Base-by-base conservation (phyloP, 2,113 vertebrate species). In the Meriones unguiculatus region DNA sequence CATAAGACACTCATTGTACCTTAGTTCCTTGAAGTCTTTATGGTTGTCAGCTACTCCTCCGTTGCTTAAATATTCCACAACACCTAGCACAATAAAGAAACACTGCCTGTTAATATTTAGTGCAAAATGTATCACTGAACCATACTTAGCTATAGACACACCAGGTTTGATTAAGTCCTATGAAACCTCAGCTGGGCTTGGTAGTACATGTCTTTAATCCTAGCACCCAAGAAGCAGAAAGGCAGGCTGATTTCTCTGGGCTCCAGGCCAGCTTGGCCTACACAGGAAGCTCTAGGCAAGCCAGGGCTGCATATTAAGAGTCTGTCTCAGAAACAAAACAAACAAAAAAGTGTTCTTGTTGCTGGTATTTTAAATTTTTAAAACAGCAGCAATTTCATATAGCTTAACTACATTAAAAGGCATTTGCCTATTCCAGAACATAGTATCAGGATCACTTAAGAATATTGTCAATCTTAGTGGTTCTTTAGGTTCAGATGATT, bases 1-100 rank as follows among this genome's bases (percentile, higher is more conserved):
- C 98, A 99, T 99, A 90, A 99, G 99, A 99, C 99, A 99, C 97
- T 99, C 99, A 14, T 98, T 99, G 98, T 99, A 99, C 95, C 99
- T 99, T 59, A 99, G 98, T 98, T 99, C 99, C 98, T 99, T 99
- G 98, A 99, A 99, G 99, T 99, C 99, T 98, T 99, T 99, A 99
- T 99, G 99, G 99, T 99, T 99, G 97, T 99, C 99, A 1, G 99
- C 99, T 76, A 99, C 99, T 35, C 99, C 99, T 90, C 99, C 99
- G 1, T 99, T 99, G 98, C 99, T 99, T 98, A 99, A 99, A 98
- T 99, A 99, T 95, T 99, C 99, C 98, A 99, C 99, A 18, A 99
- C 99, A 97, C 99, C 99, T 99, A 98, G 80, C 3, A 95, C 86
- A 93, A 97, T 38, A 95, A 92, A 95, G 38, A 86, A 92, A 95